phyloP scores from a whole-genome alignment of 2,113 vertebrate species.

The Pycnonotus jocosus region DNA sequence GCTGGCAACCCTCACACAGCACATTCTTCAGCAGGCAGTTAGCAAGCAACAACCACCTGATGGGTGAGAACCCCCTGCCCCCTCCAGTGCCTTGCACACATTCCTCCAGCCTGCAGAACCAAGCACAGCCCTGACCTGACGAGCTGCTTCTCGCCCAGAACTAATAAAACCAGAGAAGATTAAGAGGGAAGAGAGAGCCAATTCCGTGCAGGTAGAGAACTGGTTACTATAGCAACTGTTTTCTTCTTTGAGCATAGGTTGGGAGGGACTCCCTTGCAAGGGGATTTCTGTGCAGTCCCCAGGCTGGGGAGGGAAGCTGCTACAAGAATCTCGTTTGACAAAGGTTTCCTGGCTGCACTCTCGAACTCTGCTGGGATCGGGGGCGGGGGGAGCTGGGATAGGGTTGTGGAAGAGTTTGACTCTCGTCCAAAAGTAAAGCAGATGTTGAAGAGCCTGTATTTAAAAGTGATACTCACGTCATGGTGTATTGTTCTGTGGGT shows the following conservation, averaged over 20 bases:
- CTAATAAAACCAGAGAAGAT: background rate
- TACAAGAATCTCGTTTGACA: background rate
- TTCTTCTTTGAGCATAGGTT: conserved; percentile 5
- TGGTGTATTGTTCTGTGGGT: background rate
- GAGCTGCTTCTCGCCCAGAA: background rate
- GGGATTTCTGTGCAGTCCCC: background rate
- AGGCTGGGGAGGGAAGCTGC: background rate
- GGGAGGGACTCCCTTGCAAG: background rate
- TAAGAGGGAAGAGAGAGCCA: background rate
- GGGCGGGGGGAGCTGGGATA: background rate
- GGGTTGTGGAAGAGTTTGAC: background rate
- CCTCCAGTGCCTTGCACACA: rapidly evolving
- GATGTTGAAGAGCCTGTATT: background rate
- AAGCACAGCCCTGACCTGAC: background rate
- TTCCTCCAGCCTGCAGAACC: background rate
- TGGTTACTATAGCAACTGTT: conserved; percentile 41
- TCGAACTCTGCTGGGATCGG: background rate
- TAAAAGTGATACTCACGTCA: background rate
- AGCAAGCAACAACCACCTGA: background rate
- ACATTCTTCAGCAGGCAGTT: background rate
- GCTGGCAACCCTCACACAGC: background rate
- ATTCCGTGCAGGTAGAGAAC: background rate
- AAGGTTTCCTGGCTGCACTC: background rate
- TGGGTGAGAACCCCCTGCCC: background rate
- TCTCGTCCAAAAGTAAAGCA: background rate